phyloP scores from a whole-genome alignment of 1,140 invertebrate genomes.

The Bactericera cockerelli region DNA sequence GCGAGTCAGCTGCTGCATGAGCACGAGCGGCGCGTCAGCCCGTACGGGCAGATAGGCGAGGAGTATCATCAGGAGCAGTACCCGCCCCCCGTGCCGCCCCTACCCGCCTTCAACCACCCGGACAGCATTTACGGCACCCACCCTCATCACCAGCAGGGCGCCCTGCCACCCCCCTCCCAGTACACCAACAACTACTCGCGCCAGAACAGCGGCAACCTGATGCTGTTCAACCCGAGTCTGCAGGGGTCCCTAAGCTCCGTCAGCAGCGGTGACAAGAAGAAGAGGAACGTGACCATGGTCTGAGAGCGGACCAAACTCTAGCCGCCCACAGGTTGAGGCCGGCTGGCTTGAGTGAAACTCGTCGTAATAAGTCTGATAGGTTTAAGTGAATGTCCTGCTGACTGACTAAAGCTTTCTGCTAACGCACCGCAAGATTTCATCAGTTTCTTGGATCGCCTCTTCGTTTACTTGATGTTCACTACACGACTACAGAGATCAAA shows the following conservation, averaged over 20 bases:
- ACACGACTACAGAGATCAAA: too few relatives aligned
- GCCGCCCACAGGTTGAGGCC: neutral
- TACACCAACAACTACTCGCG: conserved; percentile 30
- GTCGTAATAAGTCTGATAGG: too few relatives aligned
- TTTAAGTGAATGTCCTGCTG: too few relatives aligned
- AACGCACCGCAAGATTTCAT: too few relatives aligned
- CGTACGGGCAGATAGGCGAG: conserved; percentile 25
- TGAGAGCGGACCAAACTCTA: conserved; percentile 18
- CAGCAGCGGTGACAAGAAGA: conserved; percentile 36
- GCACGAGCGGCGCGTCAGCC: conserved; percentile 38
- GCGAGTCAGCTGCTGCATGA: conserved; percentile 40
- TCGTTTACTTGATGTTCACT: too few relatives aligned
- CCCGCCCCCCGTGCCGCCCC: conserved; percentile 22
- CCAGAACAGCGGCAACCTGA: conserved; percentile 24
- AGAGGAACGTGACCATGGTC: conserved; percentile 40
- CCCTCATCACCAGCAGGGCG: conserved; percentile 23
- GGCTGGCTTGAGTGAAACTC: too few relatives aligned
- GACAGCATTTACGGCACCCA: conserved; percentile 30
- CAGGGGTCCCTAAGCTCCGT: conserved; percentile 38
- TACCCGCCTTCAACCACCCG: conserved; percentile 24
- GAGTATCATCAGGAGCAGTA: conserved; percentile 18
- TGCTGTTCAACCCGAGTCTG: conserved; percentile 34
- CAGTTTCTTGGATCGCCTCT: too few relatives aligned
- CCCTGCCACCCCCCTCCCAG: conserved; percentile 22
- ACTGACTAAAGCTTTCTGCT: too few relatives aligned